Evolutionary conservation across 2,113 vertebrate species (phyloP).

Genomic region (Cavia porcellus): DNA sequence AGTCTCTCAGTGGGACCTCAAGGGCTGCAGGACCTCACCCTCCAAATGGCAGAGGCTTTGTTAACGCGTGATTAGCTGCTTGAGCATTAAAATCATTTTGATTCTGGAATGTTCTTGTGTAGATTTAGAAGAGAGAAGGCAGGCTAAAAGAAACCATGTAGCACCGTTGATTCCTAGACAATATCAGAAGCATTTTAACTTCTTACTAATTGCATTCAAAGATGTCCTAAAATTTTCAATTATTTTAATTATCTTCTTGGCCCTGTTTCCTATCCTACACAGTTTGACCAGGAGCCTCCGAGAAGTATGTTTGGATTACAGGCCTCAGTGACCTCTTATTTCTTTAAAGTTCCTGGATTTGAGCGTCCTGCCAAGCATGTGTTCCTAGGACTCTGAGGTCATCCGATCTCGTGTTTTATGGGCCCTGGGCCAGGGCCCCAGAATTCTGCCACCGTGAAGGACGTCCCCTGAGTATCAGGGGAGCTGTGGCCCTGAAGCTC

Average conservation of each 20-base stretch:
- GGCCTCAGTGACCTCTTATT: background rate
- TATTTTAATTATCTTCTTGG: background rate
- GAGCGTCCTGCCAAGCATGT: background rate
- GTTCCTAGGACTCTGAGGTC: background rate
- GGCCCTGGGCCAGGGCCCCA: background rate
- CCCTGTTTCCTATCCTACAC: background rate
- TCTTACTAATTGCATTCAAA: background rate
- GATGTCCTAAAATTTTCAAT: slow-evolving; percentile 37
- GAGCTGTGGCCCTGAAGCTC: background rate
- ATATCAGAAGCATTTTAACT: background rate
- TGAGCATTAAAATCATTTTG: slow-evolving; percentile 1
- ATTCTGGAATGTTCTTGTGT: slow-evolving; percentile 34
- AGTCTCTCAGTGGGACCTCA: background rate
- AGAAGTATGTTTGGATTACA: background rate
- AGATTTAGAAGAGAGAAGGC: slow-evolving; percentile 21
- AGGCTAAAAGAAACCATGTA: slow-evolving; percentile 12
- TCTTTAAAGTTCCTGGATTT: slow-evolving; percentile 10
- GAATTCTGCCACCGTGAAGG: background rate
- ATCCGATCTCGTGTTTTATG: background rate
- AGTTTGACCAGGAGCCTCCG: background rate
- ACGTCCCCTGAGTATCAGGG: background rate
- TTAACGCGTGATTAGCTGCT: slow-evolving; percentile 38
- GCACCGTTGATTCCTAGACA: background rate
- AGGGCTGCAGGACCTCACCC: slow-evolving; percentile 40
- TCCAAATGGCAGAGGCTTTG: slow-evolving; percentile 1